These are phyloP conservation scores for Lithodes maja DNA, from an alignment of 2,888 invertebrate genomes.

Conservation along the genomic window DNA sequence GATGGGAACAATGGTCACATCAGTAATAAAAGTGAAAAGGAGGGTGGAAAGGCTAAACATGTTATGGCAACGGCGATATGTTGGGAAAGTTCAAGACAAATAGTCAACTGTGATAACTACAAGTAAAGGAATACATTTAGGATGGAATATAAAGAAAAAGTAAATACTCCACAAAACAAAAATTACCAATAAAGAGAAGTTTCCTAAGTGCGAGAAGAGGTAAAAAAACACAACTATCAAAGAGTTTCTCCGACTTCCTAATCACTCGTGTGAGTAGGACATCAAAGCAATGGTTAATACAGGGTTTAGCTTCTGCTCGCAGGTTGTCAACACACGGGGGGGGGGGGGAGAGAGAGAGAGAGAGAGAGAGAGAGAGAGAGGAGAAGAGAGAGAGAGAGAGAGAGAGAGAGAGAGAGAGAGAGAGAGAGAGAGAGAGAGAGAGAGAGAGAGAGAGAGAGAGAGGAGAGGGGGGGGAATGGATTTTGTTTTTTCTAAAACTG, in stretches of 20 bases:
- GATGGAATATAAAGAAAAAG: background rate
- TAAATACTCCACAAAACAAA: background rate
- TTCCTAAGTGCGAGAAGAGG: too few species aligned
- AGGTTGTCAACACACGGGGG: background rate
- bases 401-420: background rate
- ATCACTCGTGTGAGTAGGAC: too few species aligned
- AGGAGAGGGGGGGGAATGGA: background rate
- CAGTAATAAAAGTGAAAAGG: too few species aligned
- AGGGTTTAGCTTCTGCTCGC: too few species aligned
- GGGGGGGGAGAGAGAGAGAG: constrained; percentile 38
- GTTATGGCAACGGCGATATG: too few species aligned
- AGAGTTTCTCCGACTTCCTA: too few species aligned
- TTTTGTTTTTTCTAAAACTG: too few species aligned
- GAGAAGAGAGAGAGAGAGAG: background rate
- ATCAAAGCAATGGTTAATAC: too few species aligned
- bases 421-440: background rate
- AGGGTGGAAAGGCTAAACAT: too few species aligned
- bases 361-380: constrained; percentile 32
- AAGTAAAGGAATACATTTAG: background rate
- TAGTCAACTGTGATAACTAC: background rate
- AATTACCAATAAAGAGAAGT: too few species aligned
- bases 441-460: background rate
- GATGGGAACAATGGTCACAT: background rate
- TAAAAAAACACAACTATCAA: too few species aligned
- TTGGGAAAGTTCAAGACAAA: too few species aligned